Evolutionary conservation across 2,888 invertebrate species (phyloP).

Genomic region (Callimorpha dominula): DNA sequence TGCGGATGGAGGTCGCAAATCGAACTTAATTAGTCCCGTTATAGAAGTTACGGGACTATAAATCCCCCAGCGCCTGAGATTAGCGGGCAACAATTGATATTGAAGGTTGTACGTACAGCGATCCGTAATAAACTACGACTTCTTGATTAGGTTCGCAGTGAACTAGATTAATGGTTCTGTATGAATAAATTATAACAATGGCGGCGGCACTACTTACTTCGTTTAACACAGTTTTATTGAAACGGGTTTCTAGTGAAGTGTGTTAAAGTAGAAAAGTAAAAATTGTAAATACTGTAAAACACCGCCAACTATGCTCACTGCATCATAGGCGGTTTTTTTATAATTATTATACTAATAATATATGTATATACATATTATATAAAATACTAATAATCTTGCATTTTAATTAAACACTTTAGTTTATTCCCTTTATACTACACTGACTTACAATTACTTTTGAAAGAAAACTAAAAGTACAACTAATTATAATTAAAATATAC

Average conservation of each 20-base stretch:
- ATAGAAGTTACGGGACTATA: conserved; percentile 27
- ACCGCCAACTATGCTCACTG: too few species aligned
- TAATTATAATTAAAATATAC: not conserved
- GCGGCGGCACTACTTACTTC: not conserved
- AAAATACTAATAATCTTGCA: too few species aligned
- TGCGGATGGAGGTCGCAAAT: conserved; percentile 20
- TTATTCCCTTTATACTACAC: not conserved
- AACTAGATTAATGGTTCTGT: conserved; percentile 29
- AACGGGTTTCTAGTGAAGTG: conserved; percentile 7
- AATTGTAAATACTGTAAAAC: too few species aligned
- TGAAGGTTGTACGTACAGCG: conserved; percentile 16
- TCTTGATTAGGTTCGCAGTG: conserved; percentile 25
- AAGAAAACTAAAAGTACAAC: too few species aligned
- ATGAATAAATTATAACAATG: conserved; percentile 23
- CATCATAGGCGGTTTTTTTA: too few species aligned
- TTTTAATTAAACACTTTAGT: too few species aligned
- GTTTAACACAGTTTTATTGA: conserved; percentile 9
- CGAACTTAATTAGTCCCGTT: conserved; percentile 34
- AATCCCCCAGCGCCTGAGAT: conserved; percentile 28
- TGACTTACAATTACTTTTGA: not conserved
- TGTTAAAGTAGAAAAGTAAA: not conserved
- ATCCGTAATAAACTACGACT: conserved; percentile 17
- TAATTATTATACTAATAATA: too few species aligned
- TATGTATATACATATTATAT: too few species aligned
- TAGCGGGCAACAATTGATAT: conserved; percentile 22